Percentiles rank a stretch among this genome's conserved stretches.
These are phyloP conservation scores for Rhadinocentrus ornatus DNA, from an alignment of 2,797 vertebrate species.

Conservation along the genomic window DNA sequence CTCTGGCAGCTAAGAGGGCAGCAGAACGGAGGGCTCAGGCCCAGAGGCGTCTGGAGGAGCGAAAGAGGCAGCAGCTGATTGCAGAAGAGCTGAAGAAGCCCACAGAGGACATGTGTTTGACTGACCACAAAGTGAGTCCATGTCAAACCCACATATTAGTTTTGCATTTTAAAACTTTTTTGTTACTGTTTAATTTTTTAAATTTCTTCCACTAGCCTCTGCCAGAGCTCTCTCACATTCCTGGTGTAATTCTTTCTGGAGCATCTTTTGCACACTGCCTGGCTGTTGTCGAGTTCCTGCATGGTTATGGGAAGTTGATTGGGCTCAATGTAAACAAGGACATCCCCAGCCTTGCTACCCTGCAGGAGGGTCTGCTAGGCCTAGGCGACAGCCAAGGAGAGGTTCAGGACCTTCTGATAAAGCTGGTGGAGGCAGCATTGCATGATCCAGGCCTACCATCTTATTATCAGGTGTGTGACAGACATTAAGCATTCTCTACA, in stretches of 20 bases:
- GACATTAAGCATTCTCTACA: not conserved
- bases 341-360: slow-evolving; percentile 87
- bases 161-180: not conserved
- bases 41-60: slow-evolving; percentile 90
- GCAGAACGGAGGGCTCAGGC: slow-evolving; percentile 85
- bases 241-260: slow-evolving; percentile 90
- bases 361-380: slow-evolving; percentile 94
- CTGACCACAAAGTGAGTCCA: slow-evolving; percentile 89
- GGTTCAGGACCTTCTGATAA: slow-evolving; percentile 90
- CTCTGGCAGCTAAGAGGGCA: slow-evolving; percentile 83
- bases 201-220: slow-evolving; percentile 80
- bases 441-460: slow-evolving; percentile 91
- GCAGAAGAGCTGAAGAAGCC: slow-evolving; percentile 97
- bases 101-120: slow-evolving; percentile 95
- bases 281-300: slow-evolving; percentile 92
- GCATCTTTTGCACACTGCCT: slow-evolving; percentile 91
- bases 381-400: slow-evolving; percentile 86
- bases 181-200: not conserved
- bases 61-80: slow-evolving; percentile 91
- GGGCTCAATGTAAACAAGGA: slow-evolving; percentile 91
- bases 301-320: slow-evolving; percentile 92
- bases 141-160: not conserved
- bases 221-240: slow-evolving; percentile 89
- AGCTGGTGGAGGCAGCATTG: slow-evolving; percentile 88
- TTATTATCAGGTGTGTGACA: slow-evolving; percentile 88